phyloP scores from a whole-genome alignment of 35 echinoderm and acorn worm genomes.

The Patiria miniata region DNA sequence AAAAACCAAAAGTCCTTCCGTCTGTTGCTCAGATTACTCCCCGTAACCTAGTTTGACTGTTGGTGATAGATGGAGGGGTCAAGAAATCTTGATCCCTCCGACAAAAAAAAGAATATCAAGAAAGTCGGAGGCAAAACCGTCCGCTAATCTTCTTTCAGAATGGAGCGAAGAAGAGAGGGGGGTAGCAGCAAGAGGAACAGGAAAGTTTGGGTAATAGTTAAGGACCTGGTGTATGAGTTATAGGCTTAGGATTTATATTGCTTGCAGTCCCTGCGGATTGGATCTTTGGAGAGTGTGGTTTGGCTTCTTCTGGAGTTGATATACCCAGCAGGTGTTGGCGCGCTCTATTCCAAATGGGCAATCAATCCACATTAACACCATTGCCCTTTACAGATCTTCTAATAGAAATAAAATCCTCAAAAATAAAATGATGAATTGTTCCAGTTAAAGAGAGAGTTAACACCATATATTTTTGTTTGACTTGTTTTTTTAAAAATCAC shows the following conservation, averaged over 20 bases:
- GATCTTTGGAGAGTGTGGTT: constrained; percentile 5
- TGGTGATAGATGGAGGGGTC: constrained; percentile 9
- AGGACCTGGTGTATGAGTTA: constrained; percentile 9
- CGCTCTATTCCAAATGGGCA: not conserved
- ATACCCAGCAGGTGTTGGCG: not conserved
- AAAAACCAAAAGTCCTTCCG: constrained; percentile 2
- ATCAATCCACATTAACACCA: constrained; percentile 10
- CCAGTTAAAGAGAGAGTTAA: no score
- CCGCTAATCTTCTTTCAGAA: constrained; percentile 6
- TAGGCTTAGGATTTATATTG: constrained; percentile 7
- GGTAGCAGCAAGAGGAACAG: not conserved
- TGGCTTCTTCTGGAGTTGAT: not conserved
- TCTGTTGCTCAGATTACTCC: constrained; percentile 10
- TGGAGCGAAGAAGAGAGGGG: not conserved
- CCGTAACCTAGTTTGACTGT: constrained; percentile 22
- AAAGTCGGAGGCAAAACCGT: not conserved
- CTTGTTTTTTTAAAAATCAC: no score
- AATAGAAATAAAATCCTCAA: not conserved
- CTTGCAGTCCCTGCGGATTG: not conserved
- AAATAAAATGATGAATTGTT: not conserved
- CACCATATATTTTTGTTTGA: no score
- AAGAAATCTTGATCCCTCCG: not conserved
- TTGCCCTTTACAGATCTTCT: not conserved
- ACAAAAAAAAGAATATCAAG: not conserved
- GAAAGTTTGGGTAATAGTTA: not conserved